These are phyloP conservation scores for Thecocarcelia acutangulata DNA, from an alignment of 2,888 invertebrate species.

Conservation along the genomic window DNA sequence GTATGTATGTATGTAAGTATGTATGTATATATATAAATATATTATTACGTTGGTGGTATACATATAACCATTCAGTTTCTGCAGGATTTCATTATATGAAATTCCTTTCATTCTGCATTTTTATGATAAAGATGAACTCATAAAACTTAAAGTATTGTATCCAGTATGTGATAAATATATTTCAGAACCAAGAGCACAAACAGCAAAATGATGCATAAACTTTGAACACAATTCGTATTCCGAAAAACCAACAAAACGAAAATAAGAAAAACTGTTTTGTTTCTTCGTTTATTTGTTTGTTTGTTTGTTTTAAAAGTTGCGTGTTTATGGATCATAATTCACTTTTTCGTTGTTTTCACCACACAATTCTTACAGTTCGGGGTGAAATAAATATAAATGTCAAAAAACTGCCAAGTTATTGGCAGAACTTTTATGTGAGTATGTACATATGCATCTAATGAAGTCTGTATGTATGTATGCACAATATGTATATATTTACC, in stretches of 20 bases:
- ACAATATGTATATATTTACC: too few species aligned
- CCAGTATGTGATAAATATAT: conserved; percentile 60
- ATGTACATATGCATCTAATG: too few species aligned
- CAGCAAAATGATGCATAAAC: conserved; percentile 21
- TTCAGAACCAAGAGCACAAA: conserved; percentile 43
- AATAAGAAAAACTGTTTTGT: conserved; percentile 56
- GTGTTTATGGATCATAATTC: conserved; percentile 71
- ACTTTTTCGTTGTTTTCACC: conserved; percentile 67
- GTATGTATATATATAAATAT: too few species aligned
- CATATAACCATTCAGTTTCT: conserved; percentile 28
- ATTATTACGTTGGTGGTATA: conserved; percentile 48
- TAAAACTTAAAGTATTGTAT: conserved; percentile 57
- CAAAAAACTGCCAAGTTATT: conserved; percentile 66
- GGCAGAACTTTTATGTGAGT: conserved; percentile 46
- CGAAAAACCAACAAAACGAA: conserved; percentile 19
- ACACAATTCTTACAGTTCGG: conserved; percentile 70
- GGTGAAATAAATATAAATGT: conserved; percentile 80
- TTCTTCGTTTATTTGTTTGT: conserved; percentile 55
- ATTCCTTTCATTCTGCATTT: conserved; percentile 34
- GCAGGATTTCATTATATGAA: conserved; percentile 50
- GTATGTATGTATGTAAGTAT: too few species aligned
- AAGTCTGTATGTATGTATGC: too few species aligned
- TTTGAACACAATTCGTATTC: conserved; percentile 29
- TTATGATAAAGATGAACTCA: conserved; percentile 60
- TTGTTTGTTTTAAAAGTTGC: conserved; percentile 65